Evolutionary conservation across 2,888 invertebrate genomes (phyloP).

Genomic region (Tachystola acroxantha): DNA sequence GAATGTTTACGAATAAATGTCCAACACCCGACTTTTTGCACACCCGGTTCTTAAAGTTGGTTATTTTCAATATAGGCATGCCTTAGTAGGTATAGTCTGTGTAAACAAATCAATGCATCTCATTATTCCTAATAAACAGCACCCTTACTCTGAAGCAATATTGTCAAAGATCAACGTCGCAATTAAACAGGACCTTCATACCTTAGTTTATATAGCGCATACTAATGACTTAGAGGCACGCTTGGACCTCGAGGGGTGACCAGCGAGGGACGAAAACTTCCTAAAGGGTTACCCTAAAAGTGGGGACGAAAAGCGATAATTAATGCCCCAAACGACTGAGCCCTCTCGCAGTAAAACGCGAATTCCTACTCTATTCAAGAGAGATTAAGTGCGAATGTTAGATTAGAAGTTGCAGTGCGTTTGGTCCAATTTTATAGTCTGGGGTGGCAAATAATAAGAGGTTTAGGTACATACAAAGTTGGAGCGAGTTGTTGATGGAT

Average conservation of each 20-base stretch:
- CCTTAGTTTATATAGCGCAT: conserved; percentile 59
- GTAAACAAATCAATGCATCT: not conserved
- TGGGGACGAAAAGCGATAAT: conserved; percentile 64
- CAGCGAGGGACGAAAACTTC: conserved; percentile 70
- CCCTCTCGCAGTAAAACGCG: conserved; percentile 25
- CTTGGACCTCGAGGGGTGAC: conserved; percentile 69
- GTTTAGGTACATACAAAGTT: conserved; percentile 71
- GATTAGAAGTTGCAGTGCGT: conserved; percentile 30
- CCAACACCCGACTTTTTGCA: too few species aligned
- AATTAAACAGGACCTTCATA: conserved; percentile 59
- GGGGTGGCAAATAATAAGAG: conserved; percentile 73
- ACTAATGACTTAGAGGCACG: conserved; percentile 66
- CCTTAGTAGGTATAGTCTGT: too few species aligned
- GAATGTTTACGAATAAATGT: too few species aligned
- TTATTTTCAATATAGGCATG: too few species aligned
- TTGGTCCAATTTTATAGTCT: conserved; percentile 73
- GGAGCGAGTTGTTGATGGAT: conserved; percentile 72
- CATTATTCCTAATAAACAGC: not conserved
- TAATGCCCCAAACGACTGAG: conserved; percentile 70
- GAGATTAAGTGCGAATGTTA: conserved; percentile 26
- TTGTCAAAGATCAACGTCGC: conserved; percentile 32
- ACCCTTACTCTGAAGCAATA: conserved; percentile 2
- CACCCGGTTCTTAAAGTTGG: too few species aligned
- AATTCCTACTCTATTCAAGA: conserved; percentile 17
- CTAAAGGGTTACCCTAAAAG: conserved; percentile 74